Base-by-base conservation (phyloP, 64 coral and sea anemone species). In the Astreopora myriophthalma region DNA sequence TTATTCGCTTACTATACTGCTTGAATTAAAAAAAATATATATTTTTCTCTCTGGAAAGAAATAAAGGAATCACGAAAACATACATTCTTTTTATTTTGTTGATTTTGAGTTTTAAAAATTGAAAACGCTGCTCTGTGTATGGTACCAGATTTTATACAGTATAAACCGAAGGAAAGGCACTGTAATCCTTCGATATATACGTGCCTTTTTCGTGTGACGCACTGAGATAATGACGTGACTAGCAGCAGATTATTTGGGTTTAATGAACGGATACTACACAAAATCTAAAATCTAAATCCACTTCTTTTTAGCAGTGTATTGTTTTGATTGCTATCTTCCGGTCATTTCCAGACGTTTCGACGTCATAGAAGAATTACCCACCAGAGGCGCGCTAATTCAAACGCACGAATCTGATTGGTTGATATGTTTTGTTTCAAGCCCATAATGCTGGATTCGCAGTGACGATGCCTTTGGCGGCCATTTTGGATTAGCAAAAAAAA, bases 401-500 rank as follows among this genome's bases (percentile, higher is more conserved):
- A 83, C 22, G 19, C 1, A 37, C 31, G 3, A 14, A 38, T 33
- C 20, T 83, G 52, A 83, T 83, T 83, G 79, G 79, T 83, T 57
- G 8, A 83, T 0, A 6, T 1, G 16, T 8, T 8, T 4, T 7
- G 2, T 9, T 37, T 9, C 32, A 35, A 65, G 37, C 79, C 79
- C 79, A 63, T 57, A 83, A 38, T 83, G 30, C 79, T 13, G 20
- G 19, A 39, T 23, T 64, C 9, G 8, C 31, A 38, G 38, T 20
- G n/a, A n/a, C n/a, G 20, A 64, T 35, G 3, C 9, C 9, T 6
- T 83, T 83, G 79, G 79, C 79, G 55, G 79, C 79, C 79, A 83
- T 83, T 83, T 83, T 83, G 79, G 19, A 83, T 83, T 83, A 34
- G 55, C n/a, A n/a, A n/a, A n/a, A n/a, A n/a, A n/a, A n/a, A n/a